Percentiles rank a stretch among this genome's conserved stretches.
Evolutionary conservation across 1,140 invertebrate species (phyloP).

Genomic region (Drosophila oshimai): DNA sequence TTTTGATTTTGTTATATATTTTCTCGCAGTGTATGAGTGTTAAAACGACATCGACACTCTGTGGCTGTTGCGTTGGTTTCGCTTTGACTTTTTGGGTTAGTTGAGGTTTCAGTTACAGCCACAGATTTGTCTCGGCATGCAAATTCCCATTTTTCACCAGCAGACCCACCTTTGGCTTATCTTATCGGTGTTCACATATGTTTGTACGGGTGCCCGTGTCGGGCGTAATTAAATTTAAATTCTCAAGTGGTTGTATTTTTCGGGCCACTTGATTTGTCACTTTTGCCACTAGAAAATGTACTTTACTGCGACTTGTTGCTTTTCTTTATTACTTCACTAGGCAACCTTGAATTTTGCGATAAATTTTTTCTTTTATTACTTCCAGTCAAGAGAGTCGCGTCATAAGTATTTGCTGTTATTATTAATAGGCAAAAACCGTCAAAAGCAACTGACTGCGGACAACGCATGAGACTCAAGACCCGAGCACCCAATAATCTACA

Average conservation of each 20-base stretch:
- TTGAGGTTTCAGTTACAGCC: slow-evolving; percentile 29
- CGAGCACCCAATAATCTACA: slow-evolving; percentile 50
- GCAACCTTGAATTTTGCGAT: slow-evolving; percentile 54
- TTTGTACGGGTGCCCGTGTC: slow-evolving; percentile 5
- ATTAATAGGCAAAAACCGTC: slow-evolving; percentile 65
- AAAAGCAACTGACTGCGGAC: slow-evolving; percentile 44
- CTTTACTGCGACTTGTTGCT: slow-evolving; percentile 6
- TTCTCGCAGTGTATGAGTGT: slow-evolving; percentile 1
- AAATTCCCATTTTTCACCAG: slow-evolving; percentile 24
- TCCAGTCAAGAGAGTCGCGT: slow-evolving; percentile 49
- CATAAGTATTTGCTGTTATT: slow-evolving; percentile 68
- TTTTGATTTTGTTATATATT: no score
- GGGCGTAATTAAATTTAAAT: slow-evolving; percentile 48
- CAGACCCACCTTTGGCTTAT: slow-evolving; percentile 42
- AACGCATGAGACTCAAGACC: slow-evolving; percentile 44
- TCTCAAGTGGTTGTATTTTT: slow-evolving; percentile 24
- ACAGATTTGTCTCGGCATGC: slow-evolving; percentile 41
- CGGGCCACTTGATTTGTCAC: slow-evolving; percentile 12
- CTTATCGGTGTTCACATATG: slow-evolving; percentile 29
- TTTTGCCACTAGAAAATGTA: slow-evolving; percentile 3
- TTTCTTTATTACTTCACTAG: slow-evolving; percentile 5
- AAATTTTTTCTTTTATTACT: slow-evolving; percentile 16
- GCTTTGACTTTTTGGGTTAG: slow-evolving; percentile 14
- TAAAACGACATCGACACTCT: slow-evolving; percentile 7
- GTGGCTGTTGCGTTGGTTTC: slow-evolving; percentile 21